Percentiles rank a stretch among this genome's conserved stretches.
Conservation (phyloP, 1,140 invertebrate genomes). For the Lethocerus indicus region DNA sequence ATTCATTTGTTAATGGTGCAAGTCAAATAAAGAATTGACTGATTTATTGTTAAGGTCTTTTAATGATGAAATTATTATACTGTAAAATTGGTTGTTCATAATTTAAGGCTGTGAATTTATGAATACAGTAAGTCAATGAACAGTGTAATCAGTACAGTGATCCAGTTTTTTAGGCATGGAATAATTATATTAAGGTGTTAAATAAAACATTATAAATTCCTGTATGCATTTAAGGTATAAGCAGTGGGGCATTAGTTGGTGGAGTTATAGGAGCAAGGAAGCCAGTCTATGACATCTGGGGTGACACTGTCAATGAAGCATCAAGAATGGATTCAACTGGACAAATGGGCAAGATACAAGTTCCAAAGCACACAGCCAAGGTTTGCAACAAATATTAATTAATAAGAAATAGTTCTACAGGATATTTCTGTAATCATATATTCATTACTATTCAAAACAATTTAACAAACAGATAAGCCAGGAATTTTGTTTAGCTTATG, state of each 20-base stretch:
- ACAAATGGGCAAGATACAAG: slow-evolving; percentile 71
- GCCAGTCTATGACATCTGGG: slow-evolving; percentile 98
- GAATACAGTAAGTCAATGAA: no score
- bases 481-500: no score
- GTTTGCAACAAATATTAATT: slow-evolving; percentile 26
- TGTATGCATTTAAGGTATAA: slow-evolving; percentile 65
- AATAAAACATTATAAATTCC: no score
- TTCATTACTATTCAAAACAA: no score
- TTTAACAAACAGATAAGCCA: no score
- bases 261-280: slow-evolving; percentile 95
- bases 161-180: no score
- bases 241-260: slow-evolving; percentile 84
- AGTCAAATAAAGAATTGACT: not conserved
- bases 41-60: not conserved
- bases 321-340: slow-evolving; percentile 88
- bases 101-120: no score
- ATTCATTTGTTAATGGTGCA: not conserved
- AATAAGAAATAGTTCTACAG: not conserved
- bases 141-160: no score
- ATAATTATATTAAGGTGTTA: no score
- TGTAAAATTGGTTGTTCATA: no score
- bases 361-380: slow-evolving; percentile 66
- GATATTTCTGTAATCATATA: not conserved
- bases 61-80: no score
- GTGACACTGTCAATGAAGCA: slow-evolving; percentile 89